Conservation (phyloP, 2,113 vertebrate species). For the Pelodiscus sinensis region DNA sequence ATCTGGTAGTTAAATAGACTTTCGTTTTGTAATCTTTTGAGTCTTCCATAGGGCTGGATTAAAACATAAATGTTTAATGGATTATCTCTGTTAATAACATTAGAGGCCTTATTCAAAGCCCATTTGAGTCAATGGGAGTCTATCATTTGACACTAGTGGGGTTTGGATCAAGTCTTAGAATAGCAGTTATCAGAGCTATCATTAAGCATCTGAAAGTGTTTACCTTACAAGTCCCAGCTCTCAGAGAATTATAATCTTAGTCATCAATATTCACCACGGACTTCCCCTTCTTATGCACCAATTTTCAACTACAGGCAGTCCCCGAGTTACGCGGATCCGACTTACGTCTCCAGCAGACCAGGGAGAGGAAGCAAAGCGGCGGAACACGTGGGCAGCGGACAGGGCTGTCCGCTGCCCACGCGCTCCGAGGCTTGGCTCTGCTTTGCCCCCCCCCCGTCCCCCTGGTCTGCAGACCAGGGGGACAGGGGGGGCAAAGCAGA, state of each 20-base stretch:
- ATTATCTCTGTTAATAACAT: background rate
- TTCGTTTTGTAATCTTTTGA: slow-evolving; percentile 24
- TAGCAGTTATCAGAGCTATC: background rate
- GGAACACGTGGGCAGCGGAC: too few relatives aligned
- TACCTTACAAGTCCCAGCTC: background rate
- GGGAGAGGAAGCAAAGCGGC: too few relatives aligned
- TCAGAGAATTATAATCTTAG: slow-evolving; percentile 14
- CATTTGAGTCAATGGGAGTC: slow-evolving; percentile 8
- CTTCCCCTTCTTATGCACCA: background rate
- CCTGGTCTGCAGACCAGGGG: too few relatives aligned
- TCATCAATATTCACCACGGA: slow-evolving; percentile 26
- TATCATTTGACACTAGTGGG: slow-evolving; percentile 13
- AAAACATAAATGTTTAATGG: slow-evolving; percentile 46
- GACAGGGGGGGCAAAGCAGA: too few relatives aligned
- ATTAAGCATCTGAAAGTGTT: slow-evolving; percentile 30
- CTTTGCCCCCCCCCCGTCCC: too few relatives aligned
- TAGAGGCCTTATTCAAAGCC: background rate
- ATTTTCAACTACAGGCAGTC: slow-evolving; percentile 11
- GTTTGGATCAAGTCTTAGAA: background rate
- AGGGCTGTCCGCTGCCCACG: too few relatives aligned
- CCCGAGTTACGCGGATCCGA: too few relatives aligned
- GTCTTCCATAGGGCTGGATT: slow-evolving; percentile 24
- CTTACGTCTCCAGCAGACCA: too few relatives aligned
- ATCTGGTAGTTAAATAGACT: slow-evolving; percentile 44
- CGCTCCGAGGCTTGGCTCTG: too few relatives aligned